These are phyloP conservation scores for Dasysyrphus albostriatus DNA, from an alignment of 2,888 invertebrate genomes.

Conservation along the genomic window DNA sequence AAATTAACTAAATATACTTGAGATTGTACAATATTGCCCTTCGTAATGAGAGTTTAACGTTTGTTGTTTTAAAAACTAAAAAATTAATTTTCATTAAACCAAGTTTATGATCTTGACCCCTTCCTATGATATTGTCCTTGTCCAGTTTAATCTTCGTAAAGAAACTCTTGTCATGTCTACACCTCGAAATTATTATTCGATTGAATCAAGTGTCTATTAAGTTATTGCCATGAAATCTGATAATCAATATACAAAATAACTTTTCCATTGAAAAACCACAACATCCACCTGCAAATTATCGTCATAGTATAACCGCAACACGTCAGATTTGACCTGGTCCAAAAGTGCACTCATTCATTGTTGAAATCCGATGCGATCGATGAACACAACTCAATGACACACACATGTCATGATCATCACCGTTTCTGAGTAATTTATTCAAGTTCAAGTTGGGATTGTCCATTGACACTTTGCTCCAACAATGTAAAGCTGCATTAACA, in stretches of 20 bases:
- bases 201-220: background rate
- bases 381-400: slow-evolving; percentile 48
- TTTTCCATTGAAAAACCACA: slow-evolving; percentile 55
- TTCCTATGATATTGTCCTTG: too few species aligned
- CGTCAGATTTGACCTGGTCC: slow-evolving; percentile 51
- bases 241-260: slow-evolving; percentile 24
- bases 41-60: too few species aligned
- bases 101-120: too few species aligned
- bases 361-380: slow-evolving; percentile 45
- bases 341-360: slow-evolving; percentile 54
- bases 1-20: too few species aligned
- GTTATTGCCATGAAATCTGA: slow-evolving; percentile 46
- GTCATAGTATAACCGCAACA: slow-evolving; percentile 34
- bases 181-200: background rate
- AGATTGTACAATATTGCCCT: too few species aligned
- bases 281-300: slow-evolving; percentile 54
- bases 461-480: slow-evolving; percentile 4
- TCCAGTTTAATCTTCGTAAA: background rate
- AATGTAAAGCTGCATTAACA: slow-evolving; percentile 12
- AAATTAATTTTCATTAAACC: too few species aligned
- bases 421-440: slow-evolving; percentile 42
- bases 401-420: slow-evolving; percentile 33
- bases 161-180: background rate
- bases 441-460: slow-evolving; percentile 45
- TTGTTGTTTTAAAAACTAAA: too few species aligned